phyloP scores from a whole-genome alignment of 2,888 invertebrate genomes.

The Netelia fuscicornis region DNA sequence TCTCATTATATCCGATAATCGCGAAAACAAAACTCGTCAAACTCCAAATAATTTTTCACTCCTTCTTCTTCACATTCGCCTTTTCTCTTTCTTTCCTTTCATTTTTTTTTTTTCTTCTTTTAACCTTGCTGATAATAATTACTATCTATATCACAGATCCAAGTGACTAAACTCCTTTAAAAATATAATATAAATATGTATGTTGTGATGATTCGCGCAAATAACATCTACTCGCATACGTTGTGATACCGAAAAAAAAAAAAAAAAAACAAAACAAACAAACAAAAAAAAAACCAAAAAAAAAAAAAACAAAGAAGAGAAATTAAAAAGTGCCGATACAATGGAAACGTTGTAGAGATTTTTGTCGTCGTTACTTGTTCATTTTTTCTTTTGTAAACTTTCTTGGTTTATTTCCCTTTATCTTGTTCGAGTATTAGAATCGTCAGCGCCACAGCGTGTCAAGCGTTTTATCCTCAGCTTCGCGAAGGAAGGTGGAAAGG shows the following conservation, averaged over 20 bases:
- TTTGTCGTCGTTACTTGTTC: constrained; percentile 2
- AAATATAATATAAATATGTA: constrained; percentile 84
- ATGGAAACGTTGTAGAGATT: constrained; percentile 78
- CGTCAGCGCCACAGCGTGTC: constrained; percentile 28
- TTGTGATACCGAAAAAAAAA: constrained; percentile 71
- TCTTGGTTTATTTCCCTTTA: constrained; percentile 21
- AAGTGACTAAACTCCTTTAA: constrained; percentile 85
- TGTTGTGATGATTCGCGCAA: constrained; percentile 79
- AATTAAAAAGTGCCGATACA: constrained; percentile 78
- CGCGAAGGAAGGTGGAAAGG: not conserved
- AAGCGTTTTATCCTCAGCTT: constrained; percentile 2
- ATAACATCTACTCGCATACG: constrained; percentile 77
- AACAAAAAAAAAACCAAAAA: constrained; percentile 75
- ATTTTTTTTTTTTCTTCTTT: constrained; percentile 40
- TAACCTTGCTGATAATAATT: constrained; percentile 83
- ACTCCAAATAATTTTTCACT: constrained; percentile 73
- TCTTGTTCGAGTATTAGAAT: constrained; percentile 41
- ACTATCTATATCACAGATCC: constrained; percentile 85
- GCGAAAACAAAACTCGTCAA: constrained; percentile 76
- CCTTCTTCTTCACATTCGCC: not conserved
- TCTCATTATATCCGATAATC: constrained; percentile 68
- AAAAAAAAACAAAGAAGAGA: constrained; percentile 71
- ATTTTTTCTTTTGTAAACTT: constrained; percentile 29
- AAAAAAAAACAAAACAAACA: constrained; percentile 73
- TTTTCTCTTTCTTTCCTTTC: not conserved